These are phyloP conservation scores for Pagrus major DNA, from an alignment of 2,113 vertebrate genomes.

Conservation along the genomic window DNA sequence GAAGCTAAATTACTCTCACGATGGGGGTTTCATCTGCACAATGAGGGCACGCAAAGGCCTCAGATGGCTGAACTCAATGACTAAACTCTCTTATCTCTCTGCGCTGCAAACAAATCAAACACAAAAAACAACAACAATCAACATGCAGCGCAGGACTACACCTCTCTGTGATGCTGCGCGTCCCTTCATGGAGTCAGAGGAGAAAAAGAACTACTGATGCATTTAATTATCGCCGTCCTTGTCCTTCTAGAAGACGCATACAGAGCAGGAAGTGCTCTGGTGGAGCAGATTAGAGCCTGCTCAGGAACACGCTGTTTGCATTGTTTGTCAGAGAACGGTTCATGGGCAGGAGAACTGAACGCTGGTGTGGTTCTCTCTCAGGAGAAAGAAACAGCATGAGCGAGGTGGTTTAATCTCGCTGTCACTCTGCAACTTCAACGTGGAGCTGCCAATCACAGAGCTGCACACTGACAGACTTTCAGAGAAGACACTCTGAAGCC, in stretches of 20 bases:
- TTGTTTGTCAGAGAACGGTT: slow-evolving; percentile 10
- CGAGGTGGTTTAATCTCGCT: slow-evolving; percentile 49
- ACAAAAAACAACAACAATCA: slow-evolving; percentile 51
- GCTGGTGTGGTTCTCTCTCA: slow-evolving; percentile 17
- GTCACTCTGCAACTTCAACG: slow-evolving; percentile 42
- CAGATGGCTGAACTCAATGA: slow-evolving; percentile 22
- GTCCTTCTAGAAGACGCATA: slow-evolving; percentile 22
- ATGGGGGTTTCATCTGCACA: slow-evolving; percentile 2
- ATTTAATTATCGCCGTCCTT: slow-evolving; percentile 50
- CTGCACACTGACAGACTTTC: slow-evolving; percentile 47
- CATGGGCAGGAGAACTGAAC: background rate
- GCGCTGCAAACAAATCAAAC: slow-evolving; percentile 32
- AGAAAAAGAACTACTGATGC: slow-evolving; percentile 42
- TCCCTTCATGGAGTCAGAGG: slow-evolving; percentile 5
- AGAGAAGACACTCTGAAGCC: slow-evolving; percentile 39
- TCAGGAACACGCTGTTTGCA: slow-evolving; percentile 20
- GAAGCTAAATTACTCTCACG: slow-evolving; percentile 12
- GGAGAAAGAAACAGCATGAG: slow-evolving; percentile 23
- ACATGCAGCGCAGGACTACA: slow-evolving; percentile 27
- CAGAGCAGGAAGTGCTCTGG: slow-evolving; percentile 32
- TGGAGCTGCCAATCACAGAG: slow-evolving; percentile 59
- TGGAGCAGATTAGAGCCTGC: slow-evolving; percentile 32
- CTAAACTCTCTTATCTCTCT: slow-evolving; percentile 43
- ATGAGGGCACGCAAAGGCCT: background rate
- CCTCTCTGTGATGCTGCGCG: background rate